phyloP scores from a whole-genome alignment of 2,888 invertebrate genomes.

The Eristalinus sepulchralis region DNA sequence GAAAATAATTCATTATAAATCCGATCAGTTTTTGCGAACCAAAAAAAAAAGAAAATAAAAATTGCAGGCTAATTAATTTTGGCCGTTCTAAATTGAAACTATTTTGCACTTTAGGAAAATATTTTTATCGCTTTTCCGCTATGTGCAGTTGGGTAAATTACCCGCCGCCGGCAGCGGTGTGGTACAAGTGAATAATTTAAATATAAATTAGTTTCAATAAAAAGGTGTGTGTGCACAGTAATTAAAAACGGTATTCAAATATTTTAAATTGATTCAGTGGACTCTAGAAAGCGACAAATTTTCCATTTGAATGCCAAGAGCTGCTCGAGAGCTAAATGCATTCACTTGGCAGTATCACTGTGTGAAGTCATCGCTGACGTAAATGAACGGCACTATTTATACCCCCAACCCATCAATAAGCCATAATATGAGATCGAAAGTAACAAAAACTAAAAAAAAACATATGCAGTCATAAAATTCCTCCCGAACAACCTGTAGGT shows the following conservation, averaged over 20 bases:
- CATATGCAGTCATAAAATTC: background rate
- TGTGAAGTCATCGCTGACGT: no score
- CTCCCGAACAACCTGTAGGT: background rate
- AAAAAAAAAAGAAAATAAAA: background rate
- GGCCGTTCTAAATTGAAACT: background rate
- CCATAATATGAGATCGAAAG: background rate
- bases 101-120: background rate
- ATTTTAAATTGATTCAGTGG: background rate
- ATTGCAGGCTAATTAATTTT: background rate
- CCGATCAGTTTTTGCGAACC: background rate
- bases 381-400: no score
- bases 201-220: background rate
- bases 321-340: no score
- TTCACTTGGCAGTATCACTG: no score
- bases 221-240: background rate
- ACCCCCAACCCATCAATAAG: background rate
- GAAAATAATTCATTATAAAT: background rate
- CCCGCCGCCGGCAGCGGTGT: background rate
- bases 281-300: background rate
- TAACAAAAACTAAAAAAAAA: background rate
- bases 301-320: background rate
- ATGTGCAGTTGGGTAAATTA: background rate
- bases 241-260: background rate
- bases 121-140: background rate
- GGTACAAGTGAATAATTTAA: background rate